phyloP scores from a whole-genome alignment of 2,797 vertebrate species.

The Anabas testudineus region DNA sequence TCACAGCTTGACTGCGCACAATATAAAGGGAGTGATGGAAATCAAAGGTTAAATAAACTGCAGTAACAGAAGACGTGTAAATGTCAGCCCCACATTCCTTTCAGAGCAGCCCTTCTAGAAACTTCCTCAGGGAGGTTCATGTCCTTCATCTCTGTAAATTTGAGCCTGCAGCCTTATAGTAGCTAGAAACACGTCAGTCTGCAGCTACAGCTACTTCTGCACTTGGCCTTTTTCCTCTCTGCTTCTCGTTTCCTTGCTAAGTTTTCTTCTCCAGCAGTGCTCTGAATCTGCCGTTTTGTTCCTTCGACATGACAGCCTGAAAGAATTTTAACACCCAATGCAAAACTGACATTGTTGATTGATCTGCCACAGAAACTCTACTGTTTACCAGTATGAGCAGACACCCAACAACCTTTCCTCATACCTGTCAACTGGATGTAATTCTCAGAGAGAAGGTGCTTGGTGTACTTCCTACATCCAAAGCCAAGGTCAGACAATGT shows the following conservation, averaged over 20 bases:
- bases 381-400: constrained; percentile 6
- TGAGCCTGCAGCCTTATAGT: constrained; percentile 45
- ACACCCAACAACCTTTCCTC: neutral
- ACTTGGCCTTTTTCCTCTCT: constrained; percentile 14
- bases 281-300: constrained; percentile 13
- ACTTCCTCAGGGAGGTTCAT: constrained; percentile 66
- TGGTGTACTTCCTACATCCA: neutral
- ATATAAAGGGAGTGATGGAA: constrained; percentile 22
- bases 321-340: constrained; percentile 4
- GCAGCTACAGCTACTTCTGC: constrained; percentile 21
- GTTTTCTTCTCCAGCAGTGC: constrained; percentile 10
- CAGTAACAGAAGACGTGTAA: constrained; percentile 67
- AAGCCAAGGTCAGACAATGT: neutral
- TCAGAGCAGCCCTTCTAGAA: constrained; percentile 55
- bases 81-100: constrained; percentile 64
- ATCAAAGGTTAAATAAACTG: constrained; percentile 62
- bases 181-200: constrained; percentile 43
- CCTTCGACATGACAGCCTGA: neutral
- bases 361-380: no score
- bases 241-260: constrained; percentile 2
- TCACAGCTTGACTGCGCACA: neutral
- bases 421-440: neutral
- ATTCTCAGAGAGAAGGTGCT: neutral
- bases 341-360: neutral
- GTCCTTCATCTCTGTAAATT: constrained; percentile 62